A percentile compares a stretch with the other conserved stretches of the same genome.
phyloP scores from a whole-genome alignment of 2,113 vertebrate species.

The Phoenicopterus ruber region DNA sequence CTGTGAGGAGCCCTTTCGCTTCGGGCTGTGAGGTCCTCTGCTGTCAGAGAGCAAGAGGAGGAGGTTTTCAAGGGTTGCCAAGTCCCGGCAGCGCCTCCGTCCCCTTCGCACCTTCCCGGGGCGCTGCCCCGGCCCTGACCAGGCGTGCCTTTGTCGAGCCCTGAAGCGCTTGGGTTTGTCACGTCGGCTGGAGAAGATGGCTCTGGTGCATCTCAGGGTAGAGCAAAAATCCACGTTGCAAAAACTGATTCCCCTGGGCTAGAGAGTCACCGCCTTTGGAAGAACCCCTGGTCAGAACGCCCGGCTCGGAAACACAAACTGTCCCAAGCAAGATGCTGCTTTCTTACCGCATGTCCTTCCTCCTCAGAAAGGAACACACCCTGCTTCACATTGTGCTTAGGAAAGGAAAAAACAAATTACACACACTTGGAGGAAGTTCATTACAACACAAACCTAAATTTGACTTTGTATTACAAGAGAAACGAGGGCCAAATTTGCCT shows the following conservation, averaged over 20 bases:
- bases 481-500: not conserved
- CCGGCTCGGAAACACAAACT: not conserved
- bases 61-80: not conserved
- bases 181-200: not conserved
- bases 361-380: not conserved
- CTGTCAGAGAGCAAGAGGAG: not conserved
- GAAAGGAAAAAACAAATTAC: not conserved
- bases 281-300: accelerated
- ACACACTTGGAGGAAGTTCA: not conserved
- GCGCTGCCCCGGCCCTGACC: not conserved
- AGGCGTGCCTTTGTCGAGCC: not conserved
- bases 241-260: not conserved
- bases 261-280: not conserved
- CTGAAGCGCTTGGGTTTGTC: not conserved
- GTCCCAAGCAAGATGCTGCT: not conserved
- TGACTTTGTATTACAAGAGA: not conserved
- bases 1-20: not conserved
- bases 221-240: accelerated
- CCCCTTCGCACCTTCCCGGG: not conserved
- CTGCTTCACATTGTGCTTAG: not conserved
- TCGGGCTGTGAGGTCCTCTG: not conserved
- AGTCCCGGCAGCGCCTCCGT: not conserved
- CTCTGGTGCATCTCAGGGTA: not conserved
- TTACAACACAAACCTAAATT: not conserved
- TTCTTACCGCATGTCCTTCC: not conserved